phyloP scores from a whole-genome alignment of 2,797 vertebrate genomes.

The Streptopelia turtur region DNA sequence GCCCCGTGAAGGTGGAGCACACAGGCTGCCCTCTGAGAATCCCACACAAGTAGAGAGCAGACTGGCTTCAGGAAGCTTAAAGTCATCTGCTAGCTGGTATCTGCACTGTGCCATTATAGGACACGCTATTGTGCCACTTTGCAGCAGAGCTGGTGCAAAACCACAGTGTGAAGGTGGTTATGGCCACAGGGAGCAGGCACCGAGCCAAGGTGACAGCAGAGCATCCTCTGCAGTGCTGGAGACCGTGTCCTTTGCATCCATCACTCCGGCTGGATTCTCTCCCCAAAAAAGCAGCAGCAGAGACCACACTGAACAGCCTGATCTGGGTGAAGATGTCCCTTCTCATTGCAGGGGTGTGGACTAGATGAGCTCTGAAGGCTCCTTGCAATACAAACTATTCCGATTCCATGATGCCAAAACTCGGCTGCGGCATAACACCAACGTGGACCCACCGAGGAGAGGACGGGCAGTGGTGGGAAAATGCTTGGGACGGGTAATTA shows the following conservation, averaged over 20 bases:
- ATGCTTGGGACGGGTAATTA: background rate
- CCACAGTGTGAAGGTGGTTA: background rate
- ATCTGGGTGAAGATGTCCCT: too few relatives aligned
- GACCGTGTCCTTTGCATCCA: background rate
- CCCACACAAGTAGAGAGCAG: background rate
- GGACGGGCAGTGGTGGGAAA: background rate
- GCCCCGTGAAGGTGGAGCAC: background rate
- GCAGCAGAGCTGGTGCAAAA: background rate
- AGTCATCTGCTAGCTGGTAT: background rate
- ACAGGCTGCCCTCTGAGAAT: rapidly evolving
- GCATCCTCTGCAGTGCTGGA: background rate
- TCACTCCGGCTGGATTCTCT: rapidly evolving
- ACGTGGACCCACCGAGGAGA: rapidly evolving
- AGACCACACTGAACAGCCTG: background rate
- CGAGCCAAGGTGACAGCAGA: rapidly evolving
- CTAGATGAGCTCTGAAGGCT: too few relatives aligned
- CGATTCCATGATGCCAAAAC: background rate
- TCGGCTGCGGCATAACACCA: background rate
- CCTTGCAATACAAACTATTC: too few relatives aligned
- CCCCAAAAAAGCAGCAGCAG: rapidly evolving
- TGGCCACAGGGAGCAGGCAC: background rate
- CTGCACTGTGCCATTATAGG: background rate
- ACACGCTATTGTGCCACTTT: rapidly evolving
- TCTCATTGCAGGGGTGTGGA: too few relatives aligned
- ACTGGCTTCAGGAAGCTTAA: background rate